Base-by-base conservation (phyloP, 2,113 vertebrate genomes). In the Aphyosemion australe region DNA sequence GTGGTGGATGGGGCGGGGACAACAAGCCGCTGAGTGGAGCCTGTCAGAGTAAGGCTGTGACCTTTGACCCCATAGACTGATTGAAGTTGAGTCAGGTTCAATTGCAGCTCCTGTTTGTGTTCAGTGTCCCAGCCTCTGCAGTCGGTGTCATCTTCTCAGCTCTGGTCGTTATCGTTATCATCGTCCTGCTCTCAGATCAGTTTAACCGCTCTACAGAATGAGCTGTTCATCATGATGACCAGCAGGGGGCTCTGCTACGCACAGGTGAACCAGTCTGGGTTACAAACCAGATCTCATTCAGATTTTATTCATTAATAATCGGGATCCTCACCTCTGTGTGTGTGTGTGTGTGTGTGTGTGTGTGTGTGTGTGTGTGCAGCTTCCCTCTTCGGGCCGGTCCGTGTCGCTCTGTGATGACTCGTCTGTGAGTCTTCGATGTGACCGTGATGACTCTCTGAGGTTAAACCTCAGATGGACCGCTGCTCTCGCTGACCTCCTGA, bases 221-320 rank as follows among this genome's bases (percentile, higher is more conserved):
- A 93, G 76, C 48, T 98, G 42, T 68, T 91, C 41, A 87, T 88
- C 31, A 85, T 86, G 49, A 78, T 98, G 84, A 87, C 74, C 61
- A 93, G 94, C 80, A 90, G 87, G 14, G 96, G 95, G 59, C 93
- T 97, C 69, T 98, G 97, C 77, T 94, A 91, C 15, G 74, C 94
- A 37, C 93, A 93, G 95, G 96, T 98, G 37, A 73, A 18, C n/a
- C 21, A 8, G 12, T 3, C 12, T 42, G 31, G 31, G 26, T 42
- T 14, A 31, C 2, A 9, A 32, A 11, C n/a, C 9, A 9, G 13
- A 14, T 53, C 14, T 7, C 14, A 13, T 26, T 14, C 3, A 3
- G 20, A 11, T 20, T 19, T 19, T 49, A 4, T 39, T 39, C 2
- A 10, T 39, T 39, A 12, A 8, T 39, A 12, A 8, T 39, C 37